These are phyloP conservation scores for Drosophila melanosoma DNA, from an alignment of 2,888 invertebrate genomes.

Conservation along the genomic window DNA sequence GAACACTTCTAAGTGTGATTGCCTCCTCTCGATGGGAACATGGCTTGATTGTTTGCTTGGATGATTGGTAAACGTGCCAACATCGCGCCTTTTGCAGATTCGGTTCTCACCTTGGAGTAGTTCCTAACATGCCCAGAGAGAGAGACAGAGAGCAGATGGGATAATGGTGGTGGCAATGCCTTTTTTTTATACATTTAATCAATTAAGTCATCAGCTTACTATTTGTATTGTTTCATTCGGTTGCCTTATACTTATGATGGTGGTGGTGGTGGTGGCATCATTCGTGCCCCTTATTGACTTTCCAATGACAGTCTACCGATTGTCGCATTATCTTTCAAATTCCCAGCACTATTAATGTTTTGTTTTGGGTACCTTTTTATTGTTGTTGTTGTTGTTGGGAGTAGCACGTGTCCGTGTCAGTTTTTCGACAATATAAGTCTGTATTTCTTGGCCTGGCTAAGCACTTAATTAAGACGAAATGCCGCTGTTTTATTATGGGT, in stretches of 20 bases:
- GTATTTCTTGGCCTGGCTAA: constrained; percentile 41
- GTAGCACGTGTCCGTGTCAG: constrained; percentile 47
- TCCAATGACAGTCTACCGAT: constrained; percentile 62
- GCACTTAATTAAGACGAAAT: constrained; percentile 79
- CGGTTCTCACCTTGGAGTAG: constrained; percentile 47
- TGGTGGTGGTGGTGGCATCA: constrained; percentile 41
- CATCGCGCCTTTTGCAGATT: constrained; percentile 20
- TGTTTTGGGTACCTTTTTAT: constrained; percentile 32
- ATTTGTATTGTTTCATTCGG: constrained; percentile 61
- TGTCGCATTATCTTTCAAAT: constrained; percentile 71
- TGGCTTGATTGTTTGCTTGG: constrained; percentile 66
- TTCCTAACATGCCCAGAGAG: constrained; percentile 36
- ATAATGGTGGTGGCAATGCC: constrained; percentile 34
- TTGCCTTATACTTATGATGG: constrained; percentile 25
- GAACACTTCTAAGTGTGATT: constrained; percentile 41
- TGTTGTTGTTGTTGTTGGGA: constrained; percentile 7
- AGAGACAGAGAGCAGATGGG: constrained; percentile 27
- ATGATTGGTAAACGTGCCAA: constrained; percentile 61
- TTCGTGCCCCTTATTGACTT: constrained; percentile 63
- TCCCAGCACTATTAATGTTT: constrained; percentile 30
- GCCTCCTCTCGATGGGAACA: constrained; percentile 48
- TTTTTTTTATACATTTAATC: constrained; percentile 82
- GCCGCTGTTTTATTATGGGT: constrained; percentile 76
- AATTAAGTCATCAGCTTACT: constrained; percentile 81
- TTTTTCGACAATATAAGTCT: constrained; percentile 24